Evolutionary conservation across 2,888 invertebrate species (phyloP).

Genomic region (Brachypalpus laphriformis): DNA sequence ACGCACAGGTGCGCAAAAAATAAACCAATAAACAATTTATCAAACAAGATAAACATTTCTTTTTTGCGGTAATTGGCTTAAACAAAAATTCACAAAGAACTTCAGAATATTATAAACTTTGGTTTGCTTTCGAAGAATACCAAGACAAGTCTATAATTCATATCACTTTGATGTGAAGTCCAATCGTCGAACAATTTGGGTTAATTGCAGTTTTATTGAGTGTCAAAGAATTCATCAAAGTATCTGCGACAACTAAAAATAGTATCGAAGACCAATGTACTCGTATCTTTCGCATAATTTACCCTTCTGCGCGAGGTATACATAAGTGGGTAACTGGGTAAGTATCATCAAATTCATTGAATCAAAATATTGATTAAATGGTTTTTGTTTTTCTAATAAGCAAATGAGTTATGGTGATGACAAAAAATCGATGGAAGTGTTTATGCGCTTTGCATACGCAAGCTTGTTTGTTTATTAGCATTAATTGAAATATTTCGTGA

Average conservation of each 20-base stretch:
- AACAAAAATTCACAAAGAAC: neutral
- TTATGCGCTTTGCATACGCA: slow-evolving; percentile 36
- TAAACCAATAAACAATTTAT: slow-evolving; percentile 56
- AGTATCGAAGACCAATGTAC: slow-evolving; percentile 2
- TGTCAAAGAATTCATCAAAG: slow-evolving; percentile 68
- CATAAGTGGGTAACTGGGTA: slow-evolving; percentile 10
- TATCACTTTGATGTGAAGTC: slow-evolving; percentile 49
- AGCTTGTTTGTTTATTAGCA: slow-evolving; percentile 26
- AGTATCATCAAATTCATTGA: slow-evolving; percentile 22
- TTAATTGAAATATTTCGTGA: slow-evolving; percentile 52
- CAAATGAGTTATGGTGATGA: slow-evolving; percentile 37
- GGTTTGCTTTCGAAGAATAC: slow-evolving; percentile 10
- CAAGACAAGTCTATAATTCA: slow-evolving; percentile 16
- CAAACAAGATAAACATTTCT: slow-evolving; percentile 38
- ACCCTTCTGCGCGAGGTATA: neutral
- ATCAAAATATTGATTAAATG: slow-evolving; percentile 47
- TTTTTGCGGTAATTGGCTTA: slow-evolving; percentile 46
- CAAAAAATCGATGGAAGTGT: slow-evolving; percentile 52
- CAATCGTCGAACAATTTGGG: slow-evolving; percentile 39
- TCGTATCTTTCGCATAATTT: slow-evolving; percentile 7
- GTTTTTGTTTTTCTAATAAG: neutral
- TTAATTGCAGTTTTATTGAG: slow-evolving; percentile 70
- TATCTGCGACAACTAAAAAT: slow-evolving; percentile 8
- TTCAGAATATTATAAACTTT: slow-evolving; percentile 11
- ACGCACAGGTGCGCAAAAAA: slow-evolving; percentile 41